Evolutionary conservation across 2,113 vertebrate species (phyloP).

Genomic region (Zosterops pallidus): DNA sequence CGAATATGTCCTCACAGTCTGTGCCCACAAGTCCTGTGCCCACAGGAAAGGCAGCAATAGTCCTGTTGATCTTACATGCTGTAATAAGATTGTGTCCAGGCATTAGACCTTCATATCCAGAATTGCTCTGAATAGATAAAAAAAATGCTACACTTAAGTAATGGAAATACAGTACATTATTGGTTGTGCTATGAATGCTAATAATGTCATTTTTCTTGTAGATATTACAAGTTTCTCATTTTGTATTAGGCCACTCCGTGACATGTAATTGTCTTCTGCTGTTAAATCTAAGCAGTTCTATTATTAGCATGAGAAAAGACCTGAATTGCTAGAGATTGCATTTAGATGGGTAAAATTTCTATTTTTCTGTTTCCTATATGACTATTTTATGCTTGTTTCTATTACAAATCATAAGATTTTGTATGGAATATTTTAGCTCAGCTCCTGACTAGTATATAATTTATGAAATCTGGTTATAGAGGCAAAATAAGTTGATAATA

Average conservation of each 20-base stretch:
- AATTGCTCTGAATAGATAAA: constrained; percentile 18
- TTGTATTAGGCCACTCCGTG: background rate
- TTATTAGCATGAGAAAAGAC: background rate
- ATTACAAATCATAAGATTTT: background rate
- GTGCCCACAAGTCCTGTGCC: background rate
- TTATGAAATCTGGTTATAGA: background rate
- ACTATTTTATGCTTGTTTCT: constrained; percentile 15
- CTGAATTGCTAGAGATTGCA: background rate
- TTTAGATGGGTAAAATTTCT: constrained; percentile 20
- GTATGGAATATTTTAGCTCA: background rate
- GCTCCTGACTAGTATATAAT: background rate
- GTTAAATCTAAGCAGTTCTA: constrained; percentile 17
- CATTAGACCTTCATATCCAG: background rate
- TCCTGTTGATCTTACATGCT: background rate
- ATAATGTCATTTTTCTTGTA: background rate
- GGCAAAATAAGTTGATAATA: background rate
- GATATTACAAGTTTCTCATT: constrained; percentile 34
- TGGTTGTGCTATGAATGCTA: constrained; percentile 31
- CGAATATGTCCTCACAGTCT: background rate
- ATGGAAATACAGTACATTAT: background rate
- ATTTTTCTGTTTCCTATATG: background rate
- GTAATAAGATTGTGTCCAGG: background rate
- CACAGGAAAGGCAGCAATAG: background rate
- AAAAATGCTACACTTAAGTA: constrained; percentile 2
- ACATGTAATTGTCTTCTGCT: constrained; percentile 19